Percentiles rank a stretch among this genome's conserved stretches.
These are phyloP conservation scores for Pygoscelis antarcticus DNA, from an alignment of 2,113 vertebrate genomes.

Conservation along the genomic window DNA sequence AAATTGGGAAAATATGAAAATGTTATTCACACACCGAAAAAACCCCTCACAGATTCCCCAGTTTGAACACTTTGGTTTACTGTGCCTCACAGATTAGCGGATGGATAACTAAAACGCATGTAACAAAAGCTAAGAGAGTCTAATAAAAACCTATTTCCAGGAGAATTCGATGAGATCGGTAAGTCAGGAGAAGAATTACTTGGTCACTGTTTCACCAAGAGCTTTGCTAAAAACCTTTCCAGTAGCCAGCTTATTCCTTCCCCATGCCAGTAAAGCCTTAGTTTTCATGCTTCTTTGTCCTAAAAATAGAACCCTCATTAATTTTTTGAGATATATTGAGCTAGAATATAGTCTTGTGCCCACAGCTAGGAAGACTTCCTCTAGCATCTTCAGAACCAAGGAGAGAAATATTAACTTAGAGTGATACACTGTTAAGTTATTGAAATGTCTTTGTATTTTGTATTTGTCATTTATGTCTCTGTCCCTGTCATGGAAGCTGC, in stretches of 20 bases:
- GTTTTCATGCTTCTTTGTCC: neutral
- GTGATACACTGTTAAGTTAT: conserved; percentile 24
- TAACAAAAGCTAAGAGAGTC: neutral
- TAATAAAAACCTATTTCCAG: neutral
- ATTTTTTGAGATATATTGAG: neutral
- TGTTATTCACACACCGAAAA: neutral
- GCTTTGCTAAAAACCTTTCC: neutral
- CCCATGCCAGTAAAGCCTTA: neutral
- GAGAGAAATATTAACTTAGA: conserved; percentile 11
- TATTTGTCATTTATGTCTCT: conserved; percentile 69
- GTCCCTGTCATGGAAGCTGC: conserved; percentile 69
- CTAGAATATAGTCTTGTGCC: neutral
- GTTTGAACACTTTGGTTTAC: neutral
- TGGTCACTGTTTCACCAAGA: neutral
- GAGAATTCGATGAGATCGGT: neutral
- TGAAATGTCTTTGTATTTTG: conserved; percentile 63
- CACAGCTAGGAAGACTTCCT: neutral
- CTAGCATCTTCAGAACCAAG: neutral
- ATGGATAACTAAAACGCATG: neutral
- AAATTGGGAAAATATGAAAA: neutral
- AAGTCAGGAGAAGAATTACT: neutral
- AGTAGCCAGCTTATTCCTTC: neutral
- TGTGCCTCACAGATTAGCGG: neutral
- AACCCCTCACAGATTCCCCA: neutral
- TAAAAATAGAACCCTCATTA: conserved; percentile 45